phyloP scores from a whole-genome alignment of 2,113 vertebrate genomes.

The Nothocercus julius region DNA sequence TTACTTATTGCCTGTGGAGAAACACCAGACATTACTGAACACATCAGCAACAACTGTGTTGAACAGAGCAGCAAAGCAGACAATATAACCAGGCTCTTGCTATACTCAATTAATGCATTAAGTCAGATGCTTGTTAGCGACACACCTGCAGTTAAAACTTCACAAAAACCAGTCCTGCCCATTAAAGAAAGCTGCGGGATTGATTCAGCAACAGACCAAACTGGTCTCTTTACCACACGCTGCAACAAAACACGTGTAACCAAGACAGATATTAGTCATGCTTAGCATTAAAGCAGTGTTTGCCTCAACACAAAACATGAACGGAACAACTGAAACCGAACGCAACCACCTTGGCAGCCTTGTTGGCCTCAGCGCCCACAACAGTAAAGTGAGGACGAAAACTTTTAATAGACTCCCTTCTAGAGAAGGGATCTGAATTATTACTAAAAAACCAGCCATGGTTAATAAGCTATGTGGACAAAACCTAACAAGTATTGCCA shows the following conservation, averaged over 20 bases:
- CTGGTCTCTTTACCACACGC: slow-evolving; percentile 19
- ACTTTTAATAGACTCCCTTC: neutral
- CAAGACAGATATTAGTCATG: slow-evolving; percentile 37
- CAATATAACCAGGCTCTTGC: neutral
- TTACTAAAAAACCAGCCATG: neutral
- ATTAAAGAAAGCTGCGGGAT: neutral
- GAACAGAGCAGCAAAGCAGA: neutral
- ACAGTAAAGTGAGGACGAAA: neutral
- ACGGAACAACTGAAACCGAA: slow-evolving; percentile 27
- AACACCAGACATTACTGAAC: slow-evolving; percentile 1
- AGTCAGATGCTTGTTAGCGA: neutral
- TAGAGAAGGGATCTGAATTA: neutral
- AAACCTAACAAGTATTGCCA: neutral
- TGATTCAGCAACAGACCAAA: slow-evolving; percentile 64
- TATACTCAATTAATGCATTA: neutral
- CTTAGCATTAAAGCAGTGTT: neutral
- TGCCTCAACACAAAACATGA: slow-evolving; percentile 17
- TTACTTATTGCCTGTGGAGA: slow-evolving; percentile 94
- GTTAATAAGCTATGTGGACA: neutral
- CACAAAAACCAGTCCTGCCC: neutral
- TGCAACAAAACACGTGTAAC: slow-evolving; percentile 26
- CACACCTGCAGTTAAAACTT: neutral
- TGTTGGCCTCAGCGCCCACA: neutral
- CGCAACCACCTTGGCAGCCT: neutral
- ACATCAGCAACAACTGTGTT: neutral